Evolutionary conservation across 1,140 invertebrate genomes (phyloP).

Genomic region (Apis florea): DNA sequence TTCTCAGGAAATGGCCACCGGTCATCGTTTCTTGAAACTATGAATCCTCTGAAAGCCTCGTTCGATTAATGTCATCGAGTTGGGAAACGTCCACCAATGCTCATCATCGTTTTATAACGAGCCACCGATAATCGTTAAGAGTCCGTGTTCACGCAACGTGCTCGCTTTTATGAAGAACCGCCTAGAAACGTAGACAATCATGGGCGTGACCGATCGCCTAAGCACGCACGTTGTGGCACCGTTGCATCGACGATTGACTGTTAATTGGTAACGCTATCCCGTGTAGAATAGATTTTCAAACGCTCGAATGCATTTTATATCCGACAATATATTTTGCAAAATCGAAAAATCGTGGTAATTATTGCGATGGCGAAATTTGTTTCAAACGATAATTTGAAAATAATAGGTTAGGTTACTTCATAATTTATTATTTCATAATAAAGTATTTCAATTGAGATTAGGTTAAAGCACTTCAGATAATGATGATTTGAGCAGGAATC

Average conservation of each 20-base stretch:
- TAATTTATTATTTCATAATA: too few species aligned
- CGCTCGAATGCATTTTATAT: too few species aligned
- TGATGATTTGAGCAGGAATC: too few species aligned
- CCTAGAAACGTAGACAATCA: conserved; percentile 33
- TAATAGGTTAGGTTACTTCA: too few species aligned
- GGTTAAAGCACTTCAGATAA: too few species aligned
- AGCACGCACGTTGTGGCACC: conserved; percentile 18
- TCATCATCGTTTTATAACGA: conserved; percentile 2
- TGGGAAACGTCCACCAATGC: neutral
- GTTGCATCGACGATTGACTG: conserved; percentile 18
- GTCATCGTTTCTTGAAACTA: neutral
- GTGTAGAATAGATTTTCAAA: neutral
- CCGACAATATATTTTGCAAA: too few species aligned
- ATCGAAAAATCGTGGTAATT: too few species aligned
- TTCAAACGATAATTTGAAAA: too few species aligned
- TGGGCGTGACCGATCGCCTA: conserved; percentile 42
- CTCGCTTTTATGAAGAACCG: conserved; percentile 36
- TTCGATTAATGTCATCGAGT: neutral
- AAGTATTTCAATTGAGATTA: too few species aligned
- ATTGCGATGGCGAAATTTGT: too few species aligned
- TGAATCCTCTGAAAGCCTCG: neutral
- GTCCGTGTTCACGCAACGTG: conserved; percentile 28
- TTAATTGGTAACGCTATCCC: neutral
- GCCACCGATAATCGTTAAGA: conserved; percentile 26
- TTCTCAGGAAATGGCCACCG: neutral